Base-by-base conservation (phyloP, 2,888 invertebrate genomes). In the Girardia tigrina region DNA sequence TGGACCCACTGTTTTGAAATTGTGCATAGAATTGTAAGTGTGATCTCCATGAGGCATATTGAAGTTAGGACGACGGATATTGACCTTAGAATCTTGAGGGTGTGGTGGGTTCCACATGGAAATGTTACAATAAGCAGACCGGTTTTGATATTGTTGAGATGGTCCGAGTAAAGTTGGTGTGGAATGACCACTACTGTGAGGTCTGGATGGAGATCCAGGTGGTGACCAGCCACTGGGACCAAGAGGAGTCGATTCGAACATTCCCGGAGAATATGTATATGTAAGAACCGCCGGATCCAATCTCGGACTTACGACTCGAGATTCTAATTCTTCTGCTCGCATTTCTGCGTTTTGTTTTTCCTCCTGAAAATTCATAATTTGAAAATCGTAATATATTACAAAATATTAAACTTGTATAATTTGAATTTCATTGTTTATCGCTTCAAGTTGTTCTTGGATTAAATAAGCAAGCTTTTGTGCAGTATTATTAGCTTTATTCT, bases 391-490 rank as follows among this genome's bases (percentile, higher is more conserved):
- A 70, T 70, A 70, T 14, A 70, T 14, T 70, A 70, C 70, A 70
- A 20, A 70, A 8, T 8, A 8, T 20, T 26, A 70, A 28, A 72
- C 94, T 87, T 95, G 91, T 8, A 77, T 77, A 6, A 77, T 28
- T 23, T 70, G 42, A 81, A 98, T 99, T 88, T 99, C 98, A 81
- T 95, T 95, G 86, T 99, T 98, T 85, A 99, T 99, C 82, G 97
- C 98, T 87, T 99, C 97, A 78, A 99, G 87, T 85, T 98, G 95
- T 82, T 99, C 97, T 85, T 99, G 98, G 80, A 99, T 88, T 93
- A 98, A 95, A 84, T 94, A 89, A 71, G 98, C 98, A 79, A 98
- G 87, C 0, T 95, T 93, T 82, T 97, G 97, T 72, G 98, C 95
- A 4, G 56, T 56, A 23, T 56, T 56, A 23, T 56, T 56, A 23